Evolutionary conservation across 2,797 vertebrate genomes (phyloP), one percentile per base, ranked within the genome.

Genomic region (Hyperoplus immaculatus): DNA sequence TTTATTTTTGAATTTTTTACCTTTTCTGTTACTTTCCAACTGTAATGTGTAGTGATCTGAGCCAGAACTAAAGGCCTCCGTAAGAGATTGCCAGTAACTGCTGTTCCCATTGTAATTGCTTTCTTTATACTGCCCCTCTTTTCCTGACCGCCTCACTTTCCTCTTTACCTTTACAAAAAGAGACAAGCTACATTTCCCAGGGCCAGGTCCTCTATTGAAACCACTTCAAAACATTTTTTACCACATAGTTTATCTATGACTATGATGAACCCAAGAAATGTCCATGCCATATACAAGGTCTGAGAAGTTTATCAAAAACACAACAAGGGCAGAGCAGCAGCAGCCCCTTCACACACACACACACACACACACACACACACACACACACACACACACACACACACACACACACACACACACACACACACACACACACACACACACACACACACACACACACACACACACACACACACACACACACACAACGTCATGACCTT

Each of bases 61-160:
- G 77, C 68, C 78, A 77, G 7, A 84, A 69, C 81, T 79, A 84
- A 29, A 87, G 78, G 68, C 72, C 82, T 81, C 51, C 77, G 49
- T 88, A 79, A 83, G 74, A 80, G 78, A 85, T 75, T 86, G 74
- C 86, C 81, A 87, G 57, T 87, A 81, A 80, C 79, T 80, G 58
- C 83, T 86, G 64, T 83, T 88, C 57, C 73, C 72, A 70, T 80
- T 82, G 78, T 83, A 88, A 86, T 84, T 89, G 84, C 84, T 89
- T 85, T 89, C 78, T 87, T 79, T 90, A 86, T 78, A 73, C 81
- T 73, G 56, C 62, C 50, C 75, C 64, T 29, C 29, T 69, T 68
- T 69, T 77, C 61, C 79, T 70, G 71, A 84, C 82, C 81, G 63
- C 70, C 41, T 71, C 69, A 85, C 81, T 83, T 83, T 87, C 39